Base-by-base conservation (phyloP, 2,888 invertebrate species). In the Pecten maximus region DNA sequence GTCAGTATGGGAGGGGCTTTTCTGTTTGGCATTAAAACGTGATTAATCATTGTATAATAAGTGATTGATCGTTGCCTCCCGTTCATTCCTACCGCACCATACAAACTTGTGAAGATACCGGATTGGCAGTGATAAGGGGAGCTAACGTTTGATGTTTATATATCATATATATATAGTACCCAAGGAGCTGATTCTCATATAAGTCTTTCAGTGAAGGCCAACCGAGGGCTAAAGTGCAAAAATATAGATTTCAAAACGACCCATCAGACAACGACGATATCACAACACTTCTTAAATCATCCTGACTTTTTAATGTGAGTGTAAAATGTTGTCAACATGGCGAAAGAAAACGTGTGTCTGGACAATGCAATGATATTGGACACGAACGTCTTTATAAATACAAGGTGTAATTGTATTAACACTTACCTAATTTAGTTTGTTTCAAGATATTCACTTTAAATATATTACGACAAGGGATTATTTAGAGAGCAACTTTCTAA, bases 41-140 rank as follows among this genome's bases (percentile, higher is more conserved):
- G 89, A 91, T 91, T 89, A 89, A 87, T 91, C 89, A 89, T 89
- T 89, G 91, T 89, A 89, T 89, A 89, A 91, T 91, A 89, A 88
- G 87, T 92, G 91, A 92, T 92, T 92, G 91, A 92, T 90, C 87
- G 86, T 50, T 89, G 88, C 87, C 87, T 74, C 88, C 87, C 89
- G 88, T 88, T 91, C 90, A 89, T 90, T 88, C 91, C 89, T 89
- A 48, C 88, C 40, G 88, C 89, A 88, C 91, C 88, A 89, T 88
- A 90, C 90, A 89, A 89, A 90, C 48, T 91, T 88, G 89, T 90
- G 87, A 90, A 89, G 40, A 74, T 74, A 74, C 74, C 74, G 74
- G 74, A 74, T 74, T 74, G 74, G 74, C 35, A 35, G 74, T 74
- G 74, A 74, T 74, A 74, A 74, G 74, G 74, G 74, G 35, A 74